Conservation (phyloP, 2,888 invertebrate species). For the Sarcophaga caerulescens region DNA sequence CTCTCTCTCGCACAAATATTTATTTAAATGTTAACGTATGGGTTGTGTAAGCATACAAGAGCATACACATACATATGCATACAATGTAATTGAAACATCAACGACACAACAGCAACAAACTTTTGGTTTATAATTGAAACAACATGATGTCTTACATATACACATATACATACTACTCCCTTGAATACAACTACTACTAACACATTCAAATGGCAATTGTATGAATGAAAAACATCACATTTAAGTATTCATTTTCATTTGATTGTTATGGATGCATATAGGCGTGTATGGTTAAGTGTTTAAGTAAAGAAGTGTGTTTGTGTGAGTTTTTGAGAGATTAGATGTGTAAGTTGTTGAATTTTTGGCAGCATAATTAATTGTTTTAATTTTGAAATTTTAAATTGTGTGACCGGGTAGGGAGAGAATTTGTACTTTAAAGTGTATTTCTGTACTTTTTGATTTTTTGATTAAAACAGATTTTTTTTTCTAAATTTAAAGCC, state of each 20-base stretch:
- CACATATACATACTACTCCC: background rate
- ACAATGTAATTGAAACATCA: conserved; percentile 45
- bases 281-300: too few species aligned
- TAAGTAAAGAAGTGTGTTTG: too few species aligned
- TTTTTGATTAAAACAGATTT: too few species aligned
- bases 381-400: too few species aligned
- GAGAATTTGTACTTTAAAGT: too few species aligned
- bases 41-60: background rate
- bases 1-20: conserved; percentile 10
- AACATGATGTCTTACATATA: background rate
- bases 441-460: too few species aligned
- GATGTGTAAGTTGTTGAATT: too few species aligned
- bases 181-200: background rate
- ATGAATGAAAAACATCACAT: conserved; percentile 19
- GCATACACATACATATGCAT: background rate
- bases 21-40: background rate
- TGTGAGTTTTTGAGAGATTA: too few species aligned
- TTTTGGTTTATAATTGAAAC: conserved; percentile 21
- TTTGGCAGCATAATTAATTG: too few species aligned
- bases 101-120: conserved; percentile 18
- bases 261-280: too few species aligned
- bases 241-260: conserved; percentile 23
- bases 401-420: too few species aligned
- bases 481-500: too few species aligned
- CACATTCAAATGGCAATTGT: conserved; percentile 14